Evolutionary conservation across 2,888 invertebrate genomes (phyloP), one percentile per base, ranked within the genome.

Genomic region (Drosophila setosimentum): DNA sequence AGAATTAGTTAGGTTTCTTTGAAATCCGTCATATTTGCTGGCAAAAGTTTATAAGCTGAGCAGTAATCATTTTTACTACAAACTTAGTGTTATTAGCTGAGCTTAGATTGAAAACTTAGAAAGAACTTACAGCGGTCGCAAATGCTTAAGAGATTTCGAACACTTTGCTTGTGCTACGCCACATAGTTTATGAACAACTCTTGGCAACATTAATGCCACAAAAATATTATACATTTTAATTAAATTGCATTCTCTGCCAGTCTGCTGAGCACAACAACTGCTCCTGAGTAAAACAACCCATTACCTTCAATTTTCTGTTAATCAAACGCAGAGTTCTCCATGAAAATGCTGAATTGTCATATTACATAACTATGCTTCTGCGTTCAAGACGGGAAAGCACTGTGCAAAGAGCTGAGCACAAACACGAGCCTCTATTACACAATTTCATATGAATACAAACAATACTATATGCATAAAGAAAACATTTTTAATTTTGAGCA

Each of bases 301-400:
- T 61, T 59, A 63, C 64, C 69, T 73, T 67, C 87, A 82, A 74
- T 74, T 87, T 89, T 75, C 63, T 74, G 89, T 82, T 89, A 89
- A 89, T 85, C 87, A 89, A 89, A 82, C 64, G 77, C 84, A 87
- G 85, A 32, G 51, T 55, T 84, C 68, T 70, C 71, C 73, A 87
- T 87, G 89, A 89, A 84, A 87, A 65, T 82, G 80, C 89, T 82
- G 79, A 85, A 89, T 85, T 89, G 82, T 87, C 40, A 78, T 88
- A 87, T 89, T 85, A 68, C 80, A 87, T 84, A 85, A 85, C 76
- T 77, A 70, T 66, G 54, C 59, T 50, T 35, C n/a, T 32, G 55
- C 35, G 60, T 13, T 21, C 3, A 51, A 49, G 49, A 27, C 42
- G 11, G 7, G 3, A n/a, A n/a, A n/a, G 7, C n/a, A n/a, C 16